Percentiles rank a stretch among this genome's conserved stretches.
Evolutionary conservation across 2,797 vertebrate genomes (phyloP).

Genomic region (Botia kubotai): DNA sequence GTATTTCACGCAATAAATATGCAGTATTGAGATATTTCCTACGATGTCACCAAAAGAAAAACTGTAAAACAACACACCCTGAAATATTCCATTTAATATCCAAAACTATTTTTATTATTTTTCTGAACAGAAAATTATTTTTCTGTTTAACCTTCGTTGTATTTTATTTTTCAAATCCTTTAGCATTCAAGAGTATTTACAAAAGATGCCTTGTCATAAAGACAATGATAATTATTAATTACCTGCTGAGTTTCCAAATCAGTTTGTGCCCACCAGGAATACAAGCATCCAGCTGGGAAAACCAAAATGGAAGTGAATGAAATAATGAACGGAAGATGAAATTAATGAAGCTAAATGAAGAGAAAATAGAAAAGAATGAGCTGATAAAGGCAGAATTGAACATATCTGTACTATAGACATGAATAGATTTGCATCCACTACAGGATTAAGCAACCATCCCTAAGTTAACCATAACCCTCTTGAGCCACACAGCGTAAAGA

Average conservation of each 20-base stretch:
- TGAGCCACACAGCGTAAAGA: conserved; percentile 43
- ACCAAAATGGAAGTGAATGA: background rate
- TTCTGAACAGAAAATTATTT: background rate
- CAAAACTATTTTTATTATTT: background rate
- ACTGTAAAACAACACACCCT: background rate
- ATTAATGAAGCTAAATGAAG: conserved; percentile 5
- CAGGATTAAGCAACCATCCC: background rate
- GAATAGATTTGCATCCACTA: conserved; percentile 16
- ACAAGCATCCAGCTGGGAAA: background rate
- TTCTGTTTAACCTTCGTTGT: background rate
- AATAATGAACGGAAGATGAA: background rate
- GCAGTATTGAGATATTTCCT: background rate
- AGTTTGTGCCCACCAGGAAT: background rate
- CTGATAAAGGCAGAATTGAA: background rate
- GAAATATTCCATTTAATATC: background rate
- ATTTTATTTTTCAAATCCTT: background rate
- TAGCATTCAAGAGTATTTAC: background rate
- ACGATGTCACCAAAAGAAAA: background rate
- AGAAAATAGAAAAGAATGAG: background rate
- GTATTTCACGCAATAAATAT: background rate
- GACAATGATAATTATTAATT: no score
- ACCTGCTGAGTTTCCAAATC: no score
- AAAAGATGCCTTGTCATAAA: no score
- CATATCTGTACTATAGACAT: background rate
- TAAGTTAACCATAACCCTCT: conserved; percentile 34